Evolutionary conservation across 1,140 invertebrate genomes (phyloP).

Genomic region (Drosophila truncata): DNA sequence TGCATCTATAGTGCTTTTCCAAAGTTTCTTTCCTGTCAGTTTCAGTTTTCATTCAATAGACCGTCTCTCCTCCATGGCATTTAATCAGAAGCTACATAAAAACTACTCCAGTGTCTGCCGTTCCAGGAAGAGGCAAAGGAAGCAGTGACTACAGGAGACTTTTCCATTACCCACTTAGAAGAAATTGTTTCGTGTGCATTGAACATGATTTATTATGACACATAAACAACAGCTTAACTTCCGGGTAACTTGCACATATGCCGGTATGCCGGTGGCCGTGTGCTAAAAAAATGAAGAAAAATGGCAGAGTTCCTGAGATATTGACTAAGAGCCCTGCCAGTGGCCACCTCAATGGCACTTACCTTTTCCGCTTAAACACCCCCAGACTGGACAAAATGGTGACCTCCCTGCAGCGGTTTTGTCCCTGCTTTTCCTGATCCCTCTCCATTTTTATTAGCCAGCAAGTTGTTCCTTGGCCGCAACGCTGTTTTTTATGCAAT

Average conservation of each 20-base stretch:
- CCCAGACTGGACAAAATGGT: conserved; percentile 63
- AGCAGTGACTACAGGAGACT: conserved; percentile 18
- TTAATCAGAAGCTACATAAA: conserved; percentile 16
- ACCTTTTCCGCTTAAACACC: conserved; percentile 82
- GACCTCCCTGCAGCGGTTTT: conserved; percentile 39
- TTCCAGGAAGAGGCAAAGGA: conserved; percentile 8
- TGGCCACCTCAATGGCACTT: conserved; percentile 58
- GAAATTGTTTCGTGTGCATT: conserved; percentile 79
- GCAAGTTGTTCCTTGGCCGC: conserved; percentile 72
- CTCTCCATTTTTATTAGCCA: conserved; percentile 62
- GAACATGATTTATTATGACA: conserved; percentile 84
- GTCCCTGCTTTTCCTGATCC: conserved; percentile 28
- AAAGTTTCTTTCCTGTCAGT: background rate
- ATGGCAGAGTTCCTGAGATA: conserved; percentile 75
- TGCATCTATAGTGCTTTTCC: background rate
- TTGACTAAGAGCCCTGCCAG: conserved; percentile 72
- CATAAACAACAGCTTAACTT: conserved; percentile 84
- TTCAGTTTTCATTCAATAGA: background rate
- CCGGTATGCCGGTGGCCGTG: background rate
- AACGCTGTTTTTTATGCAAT: conserved; percentile 65
- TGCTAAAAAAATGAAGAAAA: conserved; percentile 75
- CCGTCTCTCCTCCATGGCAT: background rate
- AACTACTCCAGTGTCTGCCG: conserved; percentile 18
- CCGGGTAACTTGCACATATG: conserved; percentile 61
- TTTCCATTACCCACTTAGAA: conserved; percentile 74